Conservation (phyloP, 2,113 vertebrate genomes). For the Manacus vitellinus region DNA sequence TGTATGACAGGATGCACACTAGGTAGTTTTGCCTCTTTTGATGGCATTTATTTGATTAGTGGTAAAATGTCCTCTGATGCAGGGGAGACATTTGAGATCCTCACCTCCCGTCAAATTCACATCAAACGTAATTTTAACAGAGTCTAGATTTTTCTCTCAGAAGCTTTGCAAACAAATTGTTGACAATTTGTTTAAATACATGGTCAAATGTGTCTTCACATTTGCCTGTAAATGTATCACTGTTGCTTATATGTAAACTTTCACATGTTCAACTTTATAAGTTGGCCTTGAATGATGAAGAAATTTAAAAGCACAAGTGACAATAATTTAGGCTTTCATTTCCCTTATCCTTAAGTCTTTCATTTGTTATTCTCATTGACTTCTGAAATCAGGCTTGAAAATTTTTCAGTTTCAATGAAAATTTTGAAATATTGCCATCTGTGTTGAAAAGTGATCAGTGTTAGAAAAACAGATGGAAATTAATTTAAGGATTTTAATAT, state of each 20-base stretch:
- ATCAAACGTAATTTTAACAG: background rate
- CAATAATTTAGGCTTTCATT: background rate
- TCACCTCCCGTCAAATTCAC: background rate
- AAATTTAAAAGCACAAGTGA: slow-evolving; percentile 37
- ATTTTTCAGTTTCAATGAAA: background rate
- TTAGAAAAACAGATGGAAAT: slow-evolving; percentile 9
- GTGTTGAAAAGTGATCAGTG: background rate
- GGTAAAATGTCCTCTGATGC: background rate
- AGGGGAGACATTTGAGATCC: background rate
- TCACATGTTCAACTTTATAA: slow-evolving; percentile 19
- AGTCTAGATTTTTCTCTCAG: background rate
- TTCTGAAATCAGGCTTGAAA: background rate
- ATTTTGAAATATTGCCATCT: background rate
- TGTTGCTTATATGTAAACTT: background rate
- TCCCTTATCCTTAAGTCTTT: background rate
- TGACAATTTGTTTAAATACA: background rate
- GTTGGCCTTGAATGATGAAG: slow-evolving; percentile 2
- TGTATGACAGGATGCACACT: background rate
- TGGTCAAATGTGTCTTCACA: background rate
- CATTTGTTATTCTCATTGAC: background rate
- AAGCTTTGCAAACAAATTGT: slow-evolving; percentile 4
- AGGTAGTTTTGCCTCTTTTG: background rate
- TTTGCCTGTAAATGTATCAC: background rate
- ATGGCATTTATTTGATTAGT: background rate
- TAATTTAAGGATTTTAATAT: background rate